Evolutionary conservation across 2,113 vertebrate genomes (phyloP), one percentile per base, ranked within the genome.

Genomic region (Rallus limicola): DNA sequence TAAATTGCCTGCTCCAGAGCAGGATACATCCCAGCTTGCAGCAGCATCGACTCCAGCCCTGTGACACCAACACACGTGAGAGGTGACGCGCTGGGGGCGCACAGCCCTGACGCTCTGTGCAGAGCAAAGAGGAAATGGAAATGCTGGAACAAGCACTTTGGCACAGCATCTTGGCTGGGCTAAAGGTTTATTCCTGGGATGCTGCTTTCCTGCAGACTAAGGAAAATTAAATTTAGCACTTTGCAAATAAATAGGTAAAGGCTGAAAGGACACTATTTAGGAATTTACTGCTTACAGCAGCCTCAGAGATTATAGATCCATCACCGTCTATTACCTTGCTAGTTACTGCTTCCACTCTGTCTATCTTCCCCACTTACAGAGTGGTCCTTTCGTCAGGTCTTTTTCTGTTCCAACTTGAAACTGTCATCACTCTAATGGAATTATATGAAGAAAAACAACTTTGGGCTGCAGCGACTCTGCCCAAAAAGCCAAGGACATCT

Each of bases 191-290:
- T 97, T 97, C 94, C 95, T 96, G 90, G 93, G 96, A 96, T 95
- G 86, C 80, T 95, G 96, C 83, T 88, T 97, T 97, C 94, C 93
- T 96, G 96, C 97, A 95, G 93, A 96, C 94, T 97, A 94, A 96
- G 97, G 93, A 90, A 96, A 96, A 97, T 97, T 93, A 97, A 95
- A 97, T 97, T 97, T 97, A 97, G 97, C 95, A 94, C 95, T 97
- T 97, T 93, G 90, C 95, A 97, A 97, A 97, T 96, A 97, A 97
- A 97, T 96, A 97, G 96, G 97, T 95, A 96, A 96, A 96, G 76
- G 95, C 96, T 97, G 95, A 96, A 97, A 97, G 96, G 95, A 96
- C 93, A 88, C 93, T 97, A 88, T 97, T 97, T 93, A 96, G 94
- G 96, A 96, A 97, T 96, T 95, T 96, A 96, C 82, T 95, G 96